A percentile compares a stretch with the other conserved stretches of the same genome.
These are phyloP conservation scores for Sarotherodon lohbergeri DNA, from an alignment of 2,113 vertebrate species.

Conservation along the genomic window DNA sequence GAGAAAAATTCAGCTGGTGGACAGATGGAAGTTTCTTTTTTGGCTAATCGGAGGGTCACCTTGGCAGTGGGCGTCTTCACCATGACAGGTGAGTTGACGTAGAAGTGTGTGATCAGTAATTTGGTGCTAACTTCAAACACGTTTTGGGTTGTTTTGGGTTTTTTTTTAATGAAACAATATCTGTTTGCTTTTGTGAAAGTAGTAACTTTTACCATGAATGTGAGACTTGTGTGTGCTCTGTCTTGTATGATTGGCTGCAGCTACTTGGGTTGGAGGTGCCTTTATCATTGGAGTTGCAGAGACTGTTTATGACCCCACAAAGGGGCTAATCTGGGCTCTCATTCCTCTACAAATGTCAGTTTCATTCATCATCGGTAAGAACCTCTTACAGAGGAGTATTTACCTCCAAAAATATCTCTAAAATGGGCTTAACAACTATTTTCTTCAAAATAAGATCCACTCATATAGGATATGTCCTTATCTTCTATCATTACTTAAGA, in stretches of 20 bases:
- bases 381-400: background rate
- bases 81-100: background rate
- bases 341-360: background rate
- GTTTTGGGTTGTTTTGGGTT: fast-evolving
- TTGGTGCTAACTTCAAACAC: background rate
- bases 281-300: background rate
- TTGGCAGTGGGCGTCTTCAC: background rate
- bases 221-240: background rate
- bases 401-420: background rate
- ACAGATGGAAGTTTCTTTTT: background rate
- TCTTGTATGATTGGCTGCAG: background rate
- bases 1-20: background rate
- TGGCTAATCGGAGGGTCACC: background rate
- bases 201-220: background rate
- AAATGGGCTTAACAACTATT: background rate
- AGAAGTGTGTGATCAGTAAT: background rate
- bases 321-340: constrained; percentile 2
- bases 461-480: background rate
- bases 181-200: background rate
- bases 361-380: background rate
- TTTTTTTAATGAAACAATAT: background rate
- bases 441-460: background rate
- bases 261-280: constrained; percentile 10
- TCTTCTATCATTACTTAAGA: background rate
- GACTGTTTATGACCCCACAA: background rate